These are phyloP conservation scores for Papilio gigon DNA, from an alignment of 2,888 invertebrate species.

Conservation along the genomic window DNA sequence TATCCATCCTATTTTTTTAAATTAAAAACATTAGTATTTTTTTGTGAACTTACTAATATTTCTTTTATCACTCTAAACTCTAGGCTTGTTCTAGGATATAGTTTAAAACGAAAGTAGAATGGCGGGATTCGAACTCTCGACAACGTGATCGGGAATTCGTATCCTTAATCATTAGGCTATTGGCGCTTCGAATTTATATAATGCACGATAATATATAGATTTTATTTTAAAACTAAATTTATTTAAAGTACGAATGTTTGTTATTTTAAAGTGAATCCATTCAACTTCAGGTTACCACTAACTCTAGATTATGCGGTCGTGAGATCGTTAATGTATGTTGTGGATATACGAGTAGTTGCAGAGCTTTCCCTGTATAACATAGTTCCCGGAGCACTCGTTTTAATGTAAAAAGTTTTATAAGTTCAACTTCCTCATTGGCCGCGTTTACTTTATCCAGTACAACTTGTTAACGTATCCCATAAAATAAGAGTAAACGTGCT, in stretches of 20 bases:
- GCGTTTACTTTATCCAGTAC: background rate
- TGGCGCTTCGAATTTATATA: too few species aligned
- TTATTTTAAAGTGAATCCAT: background rate
- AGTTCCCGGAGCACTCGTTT: constrained; percentile 12
- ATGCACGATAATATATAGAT: too few species aligned
- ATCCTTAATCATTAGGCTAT: too few species aligned
- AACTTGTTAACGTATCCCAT: background rate
- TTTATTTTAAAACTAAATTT: background rate
- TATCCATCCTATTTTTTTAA: too few species aligned
- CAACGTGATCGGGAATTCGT: too few species aligned
- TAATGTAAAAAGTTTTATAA: constrained; percentile 23
- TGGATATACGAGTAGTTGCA: background rate
- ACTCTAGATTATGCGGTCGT: constrained; percentile 2
- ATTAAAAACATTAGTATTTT: too few species aligned
- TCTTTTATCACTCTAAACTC: too few species aligned
- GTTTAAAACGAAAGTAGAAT: too few species aligned
- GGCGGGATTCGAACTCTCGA: too few species aligned
- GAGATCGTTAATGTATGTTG: constrained; percentile 6
- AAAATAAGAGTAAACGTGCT: too few species aligned
- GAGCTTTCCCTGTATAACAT: constrained; percentile 12
- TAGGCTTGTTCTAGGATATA: too few species aligned
- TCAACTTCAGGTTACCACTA: background rate
- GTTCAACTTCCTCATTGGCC: constrained; percentile 13
- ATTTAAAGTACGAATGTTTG: background rate
- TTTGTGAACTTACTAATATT: too few species aligned